Evolutionary conservation across 2,888 invertebrate genomes (phyloP).

Genomic region (Drosophila mettleri): DNA sequence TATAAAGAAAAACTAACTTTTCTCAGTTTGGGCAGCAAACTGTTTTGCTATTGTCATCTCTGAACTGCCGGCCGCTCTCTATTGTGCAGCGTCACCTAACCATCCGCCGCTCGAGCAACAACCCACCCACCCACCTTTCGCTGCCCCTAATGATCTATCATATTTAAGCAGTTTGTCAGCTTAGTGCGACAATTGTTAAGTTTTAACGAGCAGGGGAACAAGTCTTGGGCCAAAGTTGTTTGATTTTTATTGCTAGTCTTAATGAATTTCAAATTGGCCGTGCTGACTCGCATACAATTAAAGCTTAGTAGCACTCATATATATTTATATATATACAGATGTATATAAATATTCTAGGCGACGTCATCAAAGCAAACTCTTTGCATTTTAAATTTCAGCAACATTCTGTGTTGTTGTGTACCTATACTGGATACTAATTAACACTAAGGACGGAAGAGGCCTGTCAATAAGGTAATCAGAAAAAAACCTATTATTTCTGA

Average conservation of each 20-base stretch:
- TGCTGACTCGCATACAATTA: slow-evolving; percentile 6
- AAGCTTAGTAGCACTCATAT: neutral
- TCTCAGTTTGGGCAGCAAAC: slow-evolving; percentile 54
- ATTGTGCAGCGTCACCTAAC: slow-evolving; percentile 10
- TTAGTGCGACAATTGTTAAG: slow-evolving; percentile 65
- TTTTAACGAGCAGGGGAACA: slow-evolving; percentile 42
- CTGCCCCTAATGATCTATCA: slow-evolving; percentile 42
- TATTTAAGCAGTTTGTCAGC: slow-evolving; percentile 52
- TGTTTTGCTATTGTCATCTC: slow-evolving; percentile 33
- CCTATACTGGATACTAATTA: slow-evolving; percentile 14
- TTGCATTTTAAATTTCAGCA: slow-evolving; percentile 19
- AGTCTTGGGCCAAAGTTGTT: slow-evolving; percentile 17
- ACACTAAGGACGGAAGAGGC: slow-evolving; percentile 17
- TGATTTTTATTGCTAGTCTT: slow-evolving; percentile 48
- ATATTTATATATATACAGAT: neutral
- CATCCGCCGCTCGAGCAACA: neutral
- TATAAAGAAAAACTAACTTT: slow-evolving; percentile 47
- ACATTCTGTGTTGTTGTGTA: neutral
- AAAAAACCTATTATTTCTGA: neutral
- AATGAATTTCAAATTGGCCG: slow-evolving; percentile 64
- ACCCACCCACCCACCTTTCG: neutral
- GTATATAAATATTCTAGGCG: neutral
- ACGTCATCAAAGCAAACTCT: slow-evolving; percentile 13
- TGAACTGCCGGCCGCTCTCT: neutral
- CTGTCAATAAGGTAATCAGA: slow-evolving; percentile 2